These are phyloP conservation scores for Yponomeuta evonymella DNA, from an alignment of 2,888 invertebrate genomes.

Conservation along the genomic window DNA sequence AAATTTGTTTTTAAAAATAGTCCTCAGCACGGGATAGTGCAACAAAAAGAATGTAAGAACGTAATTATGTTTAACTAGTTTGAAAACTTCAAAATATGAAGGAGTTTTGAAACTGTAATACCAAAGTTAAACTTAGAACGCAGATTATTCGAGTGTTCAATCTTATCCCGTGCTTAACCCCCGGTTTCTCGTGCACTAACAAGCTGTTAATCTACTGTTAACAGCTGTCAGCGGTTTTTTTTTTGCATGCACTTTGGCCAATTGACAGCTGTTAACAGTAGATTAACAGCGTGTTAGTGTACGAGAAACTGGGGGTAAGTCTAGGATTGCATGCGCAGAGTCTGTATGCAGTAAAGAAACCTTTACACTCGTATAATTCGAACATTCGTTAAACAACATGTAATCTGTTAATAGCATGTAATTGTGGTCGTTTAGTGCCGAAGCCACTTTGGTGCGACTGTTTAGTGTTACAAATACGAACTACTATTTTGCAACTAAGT, in stretches of 20 bases:
- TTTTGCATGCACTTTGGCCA: no score
- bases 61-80: background rate
- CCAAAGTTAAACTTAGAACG: background rate
- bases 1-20: no score
- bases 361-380: slow-evolving; percentile 20
- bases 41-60: no score
- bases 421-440: slow-evolving; percentile 21
- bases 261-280: no score
- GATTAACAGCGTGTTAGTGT: no score
- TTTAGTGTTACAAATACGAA: slow-evolving; percentile 2
- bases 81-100: no score
- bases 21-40: no score
- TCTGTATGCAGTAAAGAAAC: slow-evolving; percentile 6
- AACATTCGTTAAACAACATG: slow-evolving; percentile 19
- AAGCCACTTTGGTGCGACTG: slow-evolving; percentile 18
- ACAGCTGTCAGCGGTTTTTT: no score
- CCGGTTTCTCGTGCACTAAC: no score
- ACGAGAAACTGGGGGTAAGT: background rate
- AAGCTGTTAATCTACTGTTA: no score
- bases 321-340: slow-evolving; percentile 1
- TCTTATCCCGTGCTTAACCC: background rate
- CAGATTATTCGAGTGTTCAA: background rate
- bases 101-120: background rate
- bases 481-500: slow-evolving; percentile 10
- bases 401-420: slow-evolving; percentile 24